Conservation (phyloP, 2,797 vertebrate species). For the Falco biarmicus region DNA sequence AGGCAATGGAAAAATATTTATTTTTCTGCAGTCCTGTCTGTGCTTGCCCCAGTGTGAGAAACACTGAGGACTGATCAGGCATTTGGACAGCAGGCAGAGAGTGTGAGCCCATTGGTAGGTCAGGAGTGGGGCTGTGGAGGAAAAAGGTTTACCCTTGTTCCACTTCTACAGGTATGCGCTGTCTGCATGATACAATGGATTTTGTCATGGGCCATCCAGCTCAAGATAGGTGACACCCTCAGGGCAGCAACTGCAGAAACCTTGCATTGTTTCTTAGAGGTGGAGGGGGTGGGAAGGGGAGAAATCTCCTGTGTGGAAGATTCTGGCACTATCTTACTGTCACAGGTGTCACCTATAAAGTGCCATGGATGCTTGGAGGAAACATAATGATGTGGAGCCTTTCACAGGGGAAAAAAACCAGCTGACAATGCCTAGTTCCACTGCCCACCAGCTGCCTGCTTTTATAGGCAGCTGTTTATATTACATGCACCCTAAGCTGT, state of each 20-base stretch:
- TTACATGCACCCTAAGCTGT: neutral
- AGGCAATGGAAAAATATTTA: neutral
- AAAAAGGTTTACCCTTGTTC: neutral
- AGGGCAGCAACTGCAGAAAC: neutral
- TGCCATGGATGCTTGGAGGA: neutral
- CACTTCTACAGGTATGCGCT: neutral
- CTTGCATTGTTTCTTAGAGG: neutral
- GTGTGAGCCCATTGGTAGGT: neutral
- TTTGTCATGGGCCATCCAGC: neutral
- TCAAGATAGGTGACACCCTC: neutral
- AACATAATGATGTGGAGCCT: neutral
- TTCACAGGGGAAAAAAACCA: neutral
- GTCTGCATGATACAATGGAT: neutral
- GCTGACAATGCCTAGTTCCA: neutral
- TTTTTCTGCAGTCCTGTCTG: neutral
- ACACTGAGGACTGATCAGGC: neutral
- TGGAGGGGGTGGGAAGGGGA: neutral
- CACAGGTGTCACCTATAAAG: neutral
- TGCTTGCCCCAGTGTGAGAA: neutral
- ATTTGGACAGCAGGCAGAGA: accelerated
- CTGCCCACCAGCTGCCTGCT: neutral
- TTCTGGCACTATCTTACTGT: neutral
- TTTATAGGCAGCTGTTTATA: neutral
- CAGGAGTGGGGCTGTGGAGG: neutral
- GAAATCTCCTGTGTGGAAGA: neutral